A percentile compares a stretch with the other conserved stretches of the same genome.
phyloP scores from a whole-genome alignment of 2,888 invertebrate genomes.

The Sturmia bella region DNA sequence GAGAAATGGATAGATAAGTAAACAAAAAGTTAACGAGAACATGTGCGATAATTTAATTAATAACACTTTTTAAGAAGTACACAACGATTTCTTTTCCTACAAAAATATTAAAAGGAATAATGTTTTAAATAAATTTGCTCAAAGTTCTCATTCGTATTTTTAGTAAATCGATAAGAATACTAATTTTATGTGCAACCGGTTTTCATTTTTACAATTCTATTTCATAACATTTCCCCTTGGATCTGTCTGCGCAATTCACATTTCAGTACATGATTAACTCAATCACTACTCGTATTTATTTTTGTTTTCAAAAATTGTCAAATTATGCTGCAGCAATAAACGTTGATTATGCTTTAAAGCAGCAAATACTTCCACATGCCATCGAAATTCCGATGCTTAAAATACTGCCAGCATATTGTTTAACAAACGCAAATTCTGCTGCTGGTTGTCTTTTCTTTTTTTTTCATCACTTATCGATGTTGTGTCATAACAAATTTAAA shows the following conservation, averaged over 20 bases:
- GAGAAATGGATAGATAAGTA: neutral
- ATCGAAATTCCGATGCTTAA: constrained; percentile 6
- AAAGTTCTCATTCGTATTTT: no score
- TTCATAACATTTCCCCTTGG: neutral
- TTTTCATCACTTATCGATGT: neutral
- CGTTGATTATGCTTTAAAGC: constrained; percentile 4
- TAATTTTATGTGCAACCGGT: no score
- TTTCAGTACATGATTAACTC: constrained; percentile 13
- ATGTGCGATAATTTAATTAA: constrained; percentile 3
- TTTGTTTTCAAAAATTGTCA: constrained; percentile 50
- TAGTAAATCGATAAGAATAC: no score
- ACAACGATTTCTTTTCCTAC: no score
- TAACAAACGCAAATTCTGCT: constrained; percentile 2
- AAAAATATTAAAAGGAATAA: no score
- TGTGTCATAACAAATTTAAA: neutral
- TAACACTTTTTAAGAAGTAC: no score
- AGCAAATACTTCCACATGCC: neutral
- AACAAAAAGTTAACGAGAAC: constrained; percentile 1
- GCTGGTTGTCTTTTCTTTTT: neutral
- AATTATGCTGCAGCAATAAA: constrained; percentile 61
- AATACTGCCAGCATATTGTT: constrained; percentile 26
- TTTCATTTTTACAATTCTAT: constrained; percentile 10
- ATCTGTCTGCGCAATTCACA: neutral
- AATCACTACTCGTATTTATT: constrained; percentile 3
- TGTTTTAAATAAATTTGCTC: no score